Conservation (phyloP, 2,113 vertebrate species). For the Pseudonaja textilis region DNA sequence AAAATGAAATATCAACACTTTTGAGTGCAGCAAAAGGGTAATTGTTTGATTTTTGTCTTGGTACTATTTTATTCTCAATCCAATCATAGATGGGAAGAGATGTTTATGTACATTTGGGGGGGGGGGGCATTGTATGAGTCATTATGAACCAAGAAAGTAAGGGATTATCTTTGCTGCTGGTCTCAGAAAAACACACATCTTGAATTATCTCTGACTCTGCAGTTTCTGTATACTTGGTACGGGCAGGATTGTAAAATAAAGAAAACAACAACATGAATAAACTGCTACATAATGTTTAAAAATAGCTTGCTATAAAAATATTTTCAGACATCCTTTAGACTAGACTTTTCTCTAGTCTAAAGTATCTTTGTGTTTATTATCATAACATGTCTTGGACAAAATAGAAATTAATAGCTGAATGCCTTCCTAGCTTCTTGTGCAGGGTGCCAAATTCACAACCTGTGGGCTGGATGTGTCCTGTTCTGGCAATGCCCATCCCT, state of each 20-base stretch:
- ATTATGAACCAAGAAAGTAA: not conserved
- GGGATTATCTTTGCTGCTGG: not conserved
- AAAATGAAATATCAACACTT: not conserved
- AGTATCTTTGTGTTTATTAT: not conserved
- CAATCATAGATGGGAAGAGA: not conserved
- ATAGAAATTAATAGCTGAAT: not conserved
- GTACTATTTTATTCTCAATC: not conserved
- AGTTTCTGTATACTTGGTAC: slow-evolving; percentile 2
- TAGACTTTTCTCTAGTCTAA: not conserved
- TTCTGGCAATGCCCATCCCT: too few relatives aligned
- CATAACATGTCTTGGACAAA: not conserved
- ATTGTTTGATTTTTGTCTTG: not conserved
- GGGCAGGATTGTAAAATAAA: not conserved
- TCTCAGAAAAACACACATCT: not conserved
- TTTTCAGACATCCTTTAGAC: not conserved
- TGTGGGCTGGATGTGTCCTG: too few relatives aligned
- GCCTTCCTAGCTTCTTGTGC: not conserved
- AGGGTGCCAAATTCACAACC: too few relatives aligned
- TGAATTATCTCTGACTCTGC: not conserved
- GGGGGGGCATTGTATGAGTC: not conserved
- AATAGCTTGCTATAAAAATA: not conserved
- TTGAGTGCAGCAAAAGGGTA: not conserved
- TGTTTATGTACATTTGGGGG: not conserved
- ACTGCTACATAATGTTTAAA: slow-evolving; percentile 18
- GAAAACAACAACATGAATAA: not conserved